Percentiles rank a stretch among this genome's conserved stretches.
phyloP scores from a whole-genome alignment of 2,797 vertebrate species.

The Zalophus californianus region DNA sequence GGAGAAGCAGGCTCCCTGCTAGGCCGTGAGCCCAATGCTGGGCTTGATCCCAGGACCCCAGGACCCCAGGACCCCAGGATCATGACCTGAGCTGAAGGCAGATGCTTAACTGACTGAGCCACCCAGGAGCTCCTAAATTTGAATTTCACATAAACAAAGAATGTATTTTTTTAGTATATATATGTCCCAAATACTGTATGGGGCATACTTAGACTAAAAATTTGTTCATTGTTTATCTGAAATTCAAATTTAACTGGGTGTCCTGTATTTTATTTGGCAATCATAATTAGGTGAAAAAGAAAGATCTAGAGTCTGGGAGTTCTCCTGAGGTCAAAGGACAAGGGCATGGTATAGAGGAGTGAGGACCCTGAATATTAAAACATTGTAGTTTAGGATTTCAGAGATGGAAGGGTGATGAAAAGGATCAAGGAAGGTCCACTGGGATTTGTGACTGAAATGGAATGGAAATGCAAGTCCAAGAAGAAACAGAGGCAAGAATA shows the following conservation, averaged over 20 bases:
- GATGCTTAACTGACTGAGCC: not conserved
- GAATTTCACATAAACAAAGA: conserved; percentile 20
- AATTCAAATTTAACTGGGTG: not conserved
- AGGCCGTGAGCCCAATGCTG: no score
- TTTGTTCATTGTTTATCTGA: conserved; percentile 12
- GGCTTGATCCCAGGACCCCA: not conserved
- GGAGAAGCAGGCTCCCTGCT: not conserved
- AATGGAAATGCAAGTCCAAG: not conserved
- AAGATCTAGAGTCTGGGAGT: not conserved
- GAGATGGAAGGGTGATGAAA: not conserved
- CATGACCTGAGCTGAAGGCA: not conserved
- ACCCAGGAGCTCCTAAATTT: not conserved
- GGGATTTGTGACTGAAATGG: not conserved
- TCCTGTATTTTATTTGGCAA: not conserved
- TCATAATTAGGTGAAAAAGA: not conserved
- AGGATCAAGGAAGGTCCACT: not conserved
- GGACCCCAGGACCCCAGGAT: not conserved
- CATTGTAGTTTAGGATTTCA: not conserved
- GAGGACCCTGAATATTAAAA: not conserved
- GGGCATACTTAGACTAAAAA: not conserved
- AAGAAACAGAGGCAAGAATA: conserved; percentile 8
- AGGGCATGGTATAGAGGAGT: not conserved
- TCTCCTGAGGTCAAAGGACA: not conserved
- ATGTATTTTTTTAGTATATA: not conserved
- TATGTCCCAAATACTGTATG: not conserved